Base-by-base conservation (phyloP, 1,140 invertebrate genomes). In the Drosophila takahashii region DNA sequence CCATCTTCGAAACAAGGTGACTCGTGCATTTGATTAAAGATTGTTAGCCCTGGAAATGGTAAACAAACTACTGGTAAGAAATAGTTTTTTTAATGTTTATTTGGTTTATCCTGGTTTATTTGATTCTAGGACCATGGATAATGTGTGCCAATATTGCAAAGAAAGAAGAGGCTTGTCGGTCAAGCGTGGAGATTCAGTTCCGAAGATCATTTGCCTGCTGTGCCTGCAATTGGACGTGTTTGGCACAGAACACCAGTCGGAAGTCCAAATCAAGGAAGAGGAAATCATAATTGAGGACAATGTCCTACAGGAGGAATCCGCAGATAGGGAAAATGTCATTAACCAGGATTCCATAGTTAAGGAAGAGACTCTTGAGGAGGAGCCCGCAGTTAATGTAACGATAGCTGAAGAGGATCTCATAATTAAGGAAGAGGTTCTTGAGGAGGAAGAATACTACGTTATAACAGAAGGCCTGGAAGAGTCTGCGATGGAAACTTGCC, bases 171-270 rank as follows among this genome's bases (percentile, higher is more conserved):
- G 42, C 10, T 10, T 44, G 42, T 22, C 18, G 10, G 42, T 44
- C 0, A 44, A 44, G 22, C 42, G 42, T 6, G 42, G 42, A 13
- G 42, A 10, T 2, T 44, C 42, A 13, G 4, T 44, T 3, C 18
- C 42, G 16, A 44, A 22, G 22, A 44, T 10, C 42, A 11, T 44
- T 22, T 44, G 42, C 18, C 11, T 44, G 16, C 42, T 22, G 10
- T 44, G 42, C 42, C 42, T 44, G 42, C 42, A 44, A 4, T 22
- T 44, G 42, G 42, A 44, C 18, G 11, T 18, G 22, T 44, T 44
- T 22, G 42, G 42, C 11, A 42, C 16, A 4, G 11, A 13, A 11
- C 16, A 22, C 11, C 8, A 41, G n/a, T 4, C 1, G 5, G 42
- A 5, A 6, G 18, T 10, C 42, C 11, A 11, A 22, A 44, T 7